These are phyloP conservation scores for Perdita meconis DNA, from an alignment of 2,888 invertebrate species.

Conservation along the genomic window DNA sequence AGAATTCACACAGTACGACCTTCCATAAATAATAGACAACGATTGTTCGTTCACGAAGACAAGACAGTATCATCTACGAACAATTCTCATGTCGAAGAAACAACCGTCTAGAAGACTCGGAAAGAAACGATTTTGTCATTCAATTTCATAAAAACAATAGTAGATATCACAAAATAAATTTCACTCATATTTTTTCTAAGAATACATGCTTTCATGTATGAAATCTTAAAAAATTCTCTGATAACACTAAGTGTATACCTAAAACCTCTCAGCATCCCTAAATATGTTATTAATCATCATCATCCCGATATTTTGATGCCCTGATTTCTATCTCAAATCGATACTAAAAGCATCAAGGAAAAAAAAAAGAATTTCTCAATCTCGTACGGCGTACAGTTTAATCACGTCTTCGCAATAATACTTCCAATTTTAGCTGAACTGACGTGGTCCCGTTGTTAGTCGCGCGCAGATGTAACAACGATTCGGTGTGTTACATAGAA, in stretches of 20 bases:
- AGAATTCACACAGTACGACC: conserved; percentile 48
- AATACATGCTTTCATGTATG: no score
- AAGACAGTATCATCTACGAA: conserved; percentile 29
- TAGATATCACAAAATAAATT: no score
- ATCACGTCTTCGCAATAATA: conserved; percentile 33
- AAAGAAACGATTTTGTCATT: conserved; percentile 2
- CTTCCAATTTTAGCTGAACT: conserved; percentile 40
- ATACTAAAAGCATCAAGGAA: background rate
- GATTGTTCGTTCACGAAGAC: conserved; percentile 40
- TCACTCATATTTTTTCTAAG: no score
- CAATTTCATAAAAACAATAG: conserved; percentile 18
- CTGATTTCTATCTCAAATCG: no score
- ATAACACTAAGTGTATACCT: no score
- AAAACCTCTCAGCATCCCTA: no score
- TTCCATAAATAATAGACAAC: conserved; percentile 43
- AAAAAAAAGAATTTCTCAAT: conserved; percentile 32
- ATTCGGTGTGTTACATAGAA: conserved; percentile 70
- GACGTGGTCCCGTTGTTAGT: conserved; percentile 41
- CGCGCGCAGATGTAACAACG: conserved; percentile 43
- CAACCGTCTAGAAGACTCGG: conserved; percentile 25
- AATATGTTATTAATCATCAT: no score
- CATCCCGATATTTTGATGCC: no score
- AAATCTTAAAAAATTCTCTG: no score
- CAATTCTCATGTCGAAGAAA: conserved; percentile 27
- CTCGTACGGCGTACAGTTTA: conserved; percentile 1